Percentiles rank a stretch among this genome's conserved stretches.
phyloP scores from a whole-genome alignment of 2,888 invertebrate genomes.

The Uloborus plumipes region DNA sequence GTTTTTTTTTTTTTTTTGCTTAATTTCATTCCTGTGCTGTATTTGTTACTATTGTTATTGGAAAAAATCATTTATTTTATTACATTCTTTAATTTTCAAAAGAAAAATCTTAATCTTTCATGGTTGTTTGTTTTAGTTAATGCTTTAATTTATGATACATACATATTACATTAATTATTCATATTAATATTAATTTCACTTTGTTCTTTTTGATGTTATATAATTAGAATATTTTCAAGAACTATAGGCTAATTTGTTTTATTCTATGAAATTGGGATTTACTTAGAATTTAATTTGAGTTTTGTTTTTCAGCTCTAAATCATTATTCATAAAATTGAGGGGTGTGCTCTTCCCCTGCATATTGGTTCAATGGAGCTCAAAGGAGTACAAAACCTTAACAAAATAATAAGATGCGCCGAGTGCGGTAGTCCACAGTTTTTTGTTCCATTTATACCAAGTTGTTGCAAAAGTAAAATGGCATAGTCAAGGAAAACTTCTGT shows the following conservation, averaged over 20 bases:
- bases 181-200: not conserved
- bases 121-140: too few species aligned
- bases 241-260: not conserved
- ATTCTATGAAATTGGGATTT: conserved; percentile 18
- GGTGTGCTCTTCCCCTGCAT: conserved; percentile 29
- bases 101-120: too few species aligned
- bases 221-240: not conserved
- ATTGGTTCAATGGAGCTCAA: conserved; percentile 46
- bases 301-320: conserved; percentile 57
- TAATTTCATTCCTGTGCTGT: too few species aligned
- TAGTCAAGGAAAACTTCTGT: not conserved
- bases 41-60: too few species aligned
- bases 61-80: too few species aligned
- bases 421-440: conserved; percentile 46
- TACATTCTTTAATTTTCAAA: too few species aligned
- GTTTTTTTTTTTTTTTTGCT: too few species aligned
- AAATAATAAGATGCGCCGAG: conserved; percentile 32
- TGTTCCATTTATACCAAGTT: conserved; percentile 30
- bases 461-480: conserved; percentile 13
- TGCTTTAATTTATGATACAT: too few species aligned
- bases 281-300: conserved; percentile 40
- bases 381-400: conserved; percentile 54
- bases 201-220: not conserved
- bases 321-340: conserved; percentile 36
- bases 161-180: too few species aligned